Base-by-base conservation (phyloP, 2,113 vertebrate genomes). In the Passer domesticus region DNA sequence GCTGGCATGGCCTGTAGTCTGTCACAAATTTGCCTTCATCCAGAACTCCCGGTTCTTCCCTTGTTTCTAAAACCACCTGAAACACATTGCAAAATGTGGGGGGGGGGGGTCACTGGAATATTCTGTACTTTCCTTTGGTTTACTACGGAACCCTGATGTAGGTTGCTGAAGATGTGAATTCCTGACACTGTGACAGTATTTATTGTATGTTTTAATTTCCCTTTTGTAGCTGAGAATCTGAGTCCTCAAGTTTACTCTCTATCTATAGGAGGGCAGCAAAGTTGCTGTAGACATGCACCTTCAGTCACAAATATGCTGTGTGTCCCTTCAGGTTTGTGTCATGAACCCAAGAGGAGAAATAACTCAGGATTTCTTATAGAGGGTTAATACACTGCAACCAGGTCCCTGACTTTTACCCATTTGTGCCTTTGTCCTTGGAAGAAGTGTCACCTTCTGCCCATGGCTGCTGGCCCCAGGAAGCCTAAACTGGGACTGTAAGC, bases 1-100 rank as follows among this genome's bases (percentile, higher is more conserved):
- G 0, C 2, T 89, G 73, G 7, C 50, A 19, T 1, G 0, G 19
- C 30, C 23, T 47, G 15, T 50, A n/a, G 63, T n/a, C 30, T 64
- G 59, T 43, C 73, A 52, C 20, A 7, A 56, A 0, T 37, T 64
- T 69, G 21, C 35, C 53, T 67, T 21, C 43, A 25, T 39, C 13
- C 23, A 46, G 46, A 77, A 13, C 25, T 73, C 39, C 64, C 15
- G 15, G 30, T 44, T 87, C 37, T 87, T 90, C 16, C 28, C 53
- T 55, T 55, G 20, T 37, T 94, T 83, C 53, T 60, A 27, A 58
- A 68, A 63, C 31, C 17, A 33, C 5, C 47, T 53, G 52, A 85
- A 43, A 30, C 13, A 46, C 30, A 43, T n/a, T 83, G 46, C 23
- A 76, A 66, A 73, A 41, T 18, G 8, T 1, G 21, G 25, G 46